Base-by-base conservation (phyloP, 2,888 invertebrate species). In the Microctonus brassicae region DNA sequence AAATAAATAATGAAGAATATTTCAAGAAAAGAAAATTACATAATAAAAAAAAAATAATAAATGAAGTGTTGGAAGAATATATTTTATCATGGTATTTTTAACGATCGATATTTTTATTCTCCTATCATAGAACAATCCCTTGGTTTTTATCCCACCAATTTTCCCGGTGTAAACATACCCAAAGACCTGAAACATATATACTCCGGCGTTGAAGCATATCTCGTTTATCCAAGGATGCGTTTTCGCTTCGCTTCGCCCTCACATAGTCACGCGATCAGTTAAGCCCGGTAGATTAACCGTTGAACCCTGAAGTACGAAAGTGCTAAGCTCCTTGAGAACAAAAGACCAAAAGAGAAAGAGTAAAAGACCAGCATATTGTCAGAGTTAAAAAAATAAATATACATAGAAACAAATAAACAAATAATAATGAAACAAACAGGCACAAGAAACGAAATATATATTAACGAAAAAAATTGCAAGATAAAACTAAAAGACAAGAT, bases 261-360 rank as follows among this genome's bases (percentile, higher is more conserved):
- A 57, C 66, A 29, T 11, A 82, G 80, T 83, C 83, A 83, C 82
- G 84, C 84, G 81, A 84, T 83, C 82, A 75, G 84, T 83, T 84
- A 82, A 83, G 80, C 82, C 73, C 73, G 69, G 74, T 74, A 79
- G 81, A 83, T 83, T 83, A 83, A 80, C 80, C 73, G 78, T 81
- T 81, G 78, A 80, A 81, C 76, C 80, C 65, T 34, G 64, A 65
- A 63, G 72, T 34, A 65, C 39, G 66, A 64, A 75, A 73, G 74
- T 76, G 75, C 33, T 55, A 66, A 65, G 42, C 64, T 57, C 62
- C n/a, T 66, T 17, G 36, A 57, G 39, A 66, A 34, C 58, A 33
- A 57, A 29, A 47, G 47, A 47, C 47, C 1, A 2, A 29, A 26
- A 60, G 29, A 52, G 24, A 11, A n/a, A 29, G 47, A 61, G 62